A percentile compares a stretch with the other conserved stretches of the same genome.
Evolutionary conservation across 2,113 vertebrate species (phyloP).

Genomic region (Recurvirostra avosetta): DNA sequence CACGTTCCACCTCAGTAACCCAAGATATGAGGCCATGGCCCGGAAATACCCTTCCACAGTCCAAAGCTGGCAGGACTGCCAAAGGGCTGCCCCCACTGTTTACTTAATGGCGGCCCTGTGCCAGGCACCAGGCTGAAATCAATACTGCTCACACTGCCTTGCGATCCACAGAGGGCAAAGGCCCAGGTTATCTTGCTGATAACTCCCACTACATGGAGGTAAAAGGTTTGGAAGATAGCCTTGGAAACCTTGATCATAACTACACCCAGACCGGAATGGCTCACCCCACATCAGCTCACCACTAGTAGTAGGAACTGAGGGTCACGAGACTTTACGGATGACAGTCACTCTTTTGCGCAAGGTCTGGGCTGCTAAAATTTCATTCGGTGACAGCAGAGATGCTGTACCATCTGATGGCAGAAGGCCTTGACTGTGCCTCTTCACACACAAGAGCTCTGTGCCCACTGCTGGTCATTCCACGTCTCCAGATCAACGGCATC

Average conservation of each 20-base stretch:
- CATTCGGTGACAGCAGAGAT: neutral
- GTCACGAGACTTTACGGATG: neutral
- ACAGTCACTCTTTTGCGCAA: neutral
- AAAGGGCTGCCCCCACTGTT: neutral
- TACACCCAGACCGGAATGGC: neutral
- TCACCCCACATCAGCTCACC: neutral
- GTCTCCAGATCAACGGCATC: neutral
- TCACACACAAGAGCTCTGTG: neutral
- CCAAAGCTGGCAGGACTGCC: neutral
- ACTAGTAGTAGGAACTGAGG: neutral
- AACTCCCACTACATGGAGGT: neutral
- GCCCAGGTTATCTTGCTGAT: neutral
- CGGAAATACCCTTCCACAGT: neutral
- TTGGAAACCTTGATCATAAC: neutral
- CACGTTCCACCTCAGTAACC: neutral
- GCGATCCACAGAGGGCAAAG: neutral
- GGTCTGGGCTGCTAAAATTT: neutral
- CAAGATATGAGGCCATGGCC: neutral
- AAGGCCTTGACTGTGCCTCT: neutral
- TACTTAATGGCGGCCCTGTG: fast-evolving
- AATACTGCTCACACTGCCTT: neutral
- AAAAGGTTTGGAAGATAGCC: neutral
- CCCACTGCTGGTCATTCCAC: neutral
- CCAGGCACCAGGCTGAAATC: neutral
- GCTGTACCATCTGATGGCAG: neutral